Percentiles rank a stretch among this genome's conserved stretches.
phyloP scores from a whole-genome alignment of 2,113 vertebrate species.

The Ranitomeya variabilis region DNA sequence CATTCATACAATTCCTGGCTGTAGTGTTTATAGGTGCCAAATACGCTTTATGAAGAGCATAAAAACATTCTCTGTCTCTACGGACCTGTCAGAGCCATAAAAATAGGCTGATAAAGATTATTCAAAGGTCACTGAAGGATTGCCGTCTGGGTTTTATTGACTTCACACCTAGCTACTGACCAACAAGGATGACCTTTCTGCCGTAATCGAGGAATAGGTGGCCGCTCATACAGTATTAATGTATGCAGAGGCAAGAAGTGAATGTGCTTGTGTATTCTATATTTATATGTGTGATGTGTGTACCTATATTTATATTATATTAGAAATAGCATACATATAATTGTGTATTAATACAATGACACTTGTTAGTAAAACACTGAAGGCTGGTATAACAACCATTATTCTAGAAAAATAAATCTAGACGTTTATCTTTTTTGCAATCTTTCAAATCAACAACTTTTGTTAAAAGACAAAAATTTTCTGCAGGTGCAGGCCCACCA shows the following conservation, averaged over 20 bases:
- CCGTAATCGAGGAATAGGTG: not conserved
- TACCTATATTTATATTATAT: no score
- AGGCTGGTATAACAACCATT: constrained; percentile 74
- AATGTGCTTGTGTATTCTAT: not conserved
- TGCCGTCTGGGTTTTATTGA: constrained; percentile 31
- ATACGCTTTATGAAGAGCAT: not conserved
- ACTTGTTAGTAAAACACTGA: constrained; percentile 36
- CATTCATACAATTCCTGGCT: not conserved
- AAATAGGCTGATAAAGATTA: not conserved
- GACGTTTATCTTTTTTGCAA: constrained; percentile 73
- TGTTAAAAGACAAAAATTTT: constrained; percentile 92
- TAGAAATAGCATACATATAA: not conserved
- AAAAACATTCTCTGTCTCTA: not conserved
- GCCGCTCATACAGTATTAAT: constrained; percentile 14
- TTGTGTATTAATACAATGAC: not conserved
- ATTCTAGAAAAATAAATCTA: constrained; percentile 18
- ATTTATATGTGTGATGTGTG: not conserved
- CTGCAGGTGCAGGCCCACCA: constrained; percentile 99
- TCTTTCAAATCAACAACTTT: constrained; percentile 67
- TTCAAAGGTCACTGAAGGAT: constrained; percentile 8
- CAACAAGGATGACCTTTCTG: constrained; percentile 11
- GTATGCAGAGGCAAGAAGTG: not conserved
- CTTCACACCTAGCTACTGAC: constrained; percentile 29
- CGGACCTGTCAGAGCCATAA: not conserved
- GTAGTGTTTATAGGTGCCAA: not conserved